Conservation (phyloP, 2,888 invertebrate species). For the Acronicta aceris region DNA sequence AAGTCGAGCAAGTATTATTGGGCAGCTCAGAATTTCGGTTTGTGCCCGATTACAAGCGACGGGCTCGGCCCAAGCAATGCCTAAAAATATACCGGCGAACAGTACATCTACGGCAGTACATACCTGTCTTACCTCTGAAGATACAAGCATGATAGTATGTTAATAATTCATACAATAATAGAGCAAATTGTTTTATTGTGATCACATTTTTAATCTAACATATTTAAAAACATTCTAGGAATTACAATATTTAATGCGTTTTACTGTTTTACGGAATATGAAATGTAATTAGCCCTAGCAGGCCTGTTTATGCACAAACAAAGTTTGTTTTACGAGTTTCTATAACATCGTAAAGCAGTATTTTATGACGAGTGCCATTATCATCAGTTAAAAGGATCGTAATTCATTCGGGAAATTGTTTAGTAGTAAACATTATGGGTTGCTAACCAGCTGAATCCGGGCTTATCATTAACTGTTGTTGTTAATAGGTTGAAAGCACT, state of each 20-base stretch:
- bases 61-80: no score
- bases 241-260: conserved; percentile 45
- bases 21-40: no score
- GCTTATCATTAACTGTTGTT: conserved; percentile 31
- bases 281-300: conserved; percentile 49
- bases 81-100: no score
- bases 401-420: conserved; percentile 54
- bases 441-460: conserved; percentile 30
- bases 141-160: no score
- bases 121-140: no score
- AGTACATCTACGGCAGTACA: no score
- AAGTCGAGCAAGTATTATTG: no score
- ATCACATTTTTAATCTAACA: conserved; percentile 13
- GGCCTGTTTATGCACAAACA: conserved; percentile 51
- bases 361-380: conserved; percentile 56
- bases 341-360: conserved; percentile 52
- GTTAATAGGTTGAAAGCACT: conserved; percentile 19
- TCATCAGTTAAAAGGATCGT: conserved; percentile 54
- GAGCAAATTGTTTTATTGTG: no score
- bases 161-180: no score
- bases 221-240: conserved; percentile 27
- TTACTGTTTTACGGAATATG: conserved; percentile 27
- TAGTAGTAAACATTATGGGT: conserved; percentile 43
- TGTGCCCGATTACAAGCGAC: no score
- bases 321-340: conserved; percentile 58